Evolutionary conservation across 2,797 vertebrate genomes (phyloP).

Genomic region (Hipposideros larvatus): DNA sequence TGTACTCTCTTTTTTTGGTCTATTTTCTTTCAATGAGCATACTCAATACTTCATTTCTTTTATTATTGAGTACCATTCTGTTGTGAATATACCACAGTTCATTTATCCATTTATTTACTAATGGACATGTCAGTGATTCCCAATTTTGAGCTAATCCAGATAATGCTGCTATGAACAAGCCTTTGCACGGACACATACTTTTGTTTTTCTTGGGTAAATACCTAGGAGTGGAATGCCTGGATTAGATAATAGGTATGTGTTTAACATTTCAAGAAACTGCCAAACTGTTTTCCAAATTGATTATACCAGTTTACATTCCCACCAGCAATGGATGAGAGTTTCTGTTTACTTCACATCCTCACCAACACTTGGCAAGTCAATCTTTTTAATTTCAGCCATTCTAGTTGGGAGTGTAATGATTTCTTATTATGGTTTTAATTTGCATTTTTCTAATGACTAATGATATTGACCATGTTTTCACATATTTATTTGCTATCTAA

Average conservation of each 20-base stretch:
- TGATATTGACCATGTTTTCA: not conserved
- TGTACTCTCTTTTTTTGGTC: not conserved
- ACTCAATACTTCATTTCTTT: not conserved
- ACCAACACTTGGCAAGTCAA: no score
- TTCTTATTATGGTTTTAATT: not conserved
- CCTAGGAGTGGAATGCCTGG: no score
- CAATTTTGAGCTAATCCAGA: not conserved
- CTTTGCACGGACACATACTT: not conserved
- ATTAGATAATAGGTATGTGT: no score
- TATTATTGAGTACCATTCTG: not conserved
- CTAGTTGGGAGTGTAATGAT: no score
- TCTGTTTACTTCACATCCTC: no score
- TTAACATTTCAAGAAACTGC: no score
- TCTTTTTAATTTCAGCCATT: no score
- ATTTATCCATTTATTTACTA: not conserved
- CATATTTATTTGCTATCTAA: not conserved
- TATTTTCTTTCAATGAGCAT: not conserved
- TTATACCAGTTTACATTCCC: no score
- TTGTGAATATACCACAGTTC: not conserved
- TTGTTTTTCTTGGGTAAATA: not conserved
- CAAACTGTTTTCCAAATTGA: no score
- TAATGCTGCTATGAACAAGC: not conserved
- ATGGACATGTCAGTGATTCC: not conserved
- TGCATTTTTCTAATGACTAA: not conserved
- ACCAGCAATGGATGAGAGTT: no score